Conservation (phyloP, 2,888 invertebrate genomes). For the Dasysyrphus tricinctus region DNA sequence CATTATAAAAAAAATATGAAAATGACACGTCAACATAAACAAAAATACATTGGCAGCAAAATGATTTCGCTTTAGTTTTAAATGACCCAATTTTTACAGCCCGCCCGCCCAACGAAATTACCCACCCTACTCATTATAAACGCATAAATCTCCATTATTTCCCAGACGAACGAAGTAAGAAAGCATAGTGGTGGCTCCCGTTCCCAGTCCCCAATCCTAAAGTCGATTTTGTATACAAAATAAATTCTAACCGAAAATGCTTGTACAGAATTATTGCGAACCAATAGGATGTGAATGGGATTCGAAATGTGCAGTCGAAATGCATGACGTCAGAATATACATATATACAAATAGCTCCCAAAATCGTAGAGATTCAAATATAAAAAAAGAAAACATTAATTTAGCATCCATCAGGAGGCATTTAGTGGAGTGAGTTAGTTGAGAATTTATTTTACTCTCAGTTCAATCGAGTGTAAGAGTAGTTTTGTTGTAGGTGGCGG, state of each 20-base stretch:
- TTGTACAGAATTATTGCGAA: background rate
- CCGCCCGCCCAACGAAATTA: background rate
- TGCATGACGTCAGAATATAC: conserved; percentile 6
- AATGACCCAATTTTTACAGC: background rate
- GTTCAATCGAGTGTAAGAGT: conserved; percentile 8
- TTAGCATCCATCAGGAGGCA: conserved; percentile 2
- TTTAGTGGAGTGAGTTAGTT: background rate
- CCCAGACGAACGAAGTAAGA: background rate
- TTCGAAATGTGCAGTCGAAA: conserved; percentile 8
- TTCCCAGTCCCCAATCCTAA: background rate
- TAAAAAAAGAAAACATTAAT: background rate
- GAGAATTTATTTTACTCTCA: background rate
- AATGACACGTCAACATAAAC: background rate
- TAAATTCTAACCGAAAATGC: background rate
- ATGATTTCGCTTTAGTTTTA: background rate
- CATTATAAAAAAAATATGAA: background rate
- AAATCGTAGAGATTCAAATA: conserved; percentile 2
- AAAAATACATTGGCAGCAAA: background rate
- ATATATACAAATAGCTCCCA: background rate
- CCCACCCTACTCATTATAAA: background rate
- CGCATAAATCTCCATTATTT: background rate
- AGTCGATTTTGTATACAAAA: conserved; percentile 3
- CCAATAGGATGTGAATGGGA: background rate
- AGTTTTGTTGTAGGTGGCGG: background rate
- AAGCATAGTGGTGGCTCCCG: background rate